Evolutionary conservation across 2,113 vertebrate species (phyloP).

Genomic region (Hemiprocne comata): DNA sequence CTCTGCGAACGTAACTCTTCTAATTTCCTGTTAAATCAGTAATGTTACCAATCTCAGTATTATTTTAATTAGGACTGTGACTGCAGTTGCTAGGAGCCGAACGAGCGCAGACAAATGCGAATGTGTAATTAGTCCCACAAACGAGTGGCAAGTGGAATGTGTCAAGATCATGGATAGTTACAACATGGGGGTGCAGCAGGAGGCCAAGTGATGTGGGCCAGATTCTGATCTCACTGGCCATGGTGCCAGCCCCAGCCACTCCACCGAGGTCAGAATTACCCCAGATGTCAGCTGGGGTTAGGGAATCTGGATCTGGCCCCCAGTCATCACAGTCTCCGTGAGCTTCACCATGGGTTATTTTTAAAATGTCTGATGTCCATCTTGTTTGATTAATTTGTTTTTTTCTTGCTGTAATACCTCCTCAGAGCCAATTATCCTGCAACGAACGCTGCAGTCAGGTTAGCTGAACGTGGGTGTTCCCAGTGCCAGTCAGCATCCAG

Average conservation of each 20-base stretch:
- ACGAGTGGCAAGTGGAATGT: constrained; percentile 67
- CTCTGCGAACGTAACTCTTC: constrained; percentile 72
- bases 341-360: constrained; percentile 34
- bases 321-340: background rate
- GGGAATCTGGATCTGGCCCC: background rate
- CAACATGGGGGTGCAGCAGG: constrained; percentile 15
- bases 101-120: constrained; percentile 69
- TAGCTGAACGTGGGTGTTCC: constrained; percentile 20
- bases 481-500: background rate
- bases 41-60: constrained; percentile 76
- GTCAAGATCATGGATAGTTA: constrained; percentile 55
- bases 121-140: constrained; percentile 72
- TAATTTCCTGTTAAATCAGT: constrained; percentile 81
- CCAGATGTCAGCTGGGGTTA: background rate
- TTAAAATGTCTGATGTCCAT: constrained; percentile 12
- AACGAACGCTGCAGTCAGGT: constrained; percentile 1
- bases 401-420: background rate
- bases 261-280: background rate
- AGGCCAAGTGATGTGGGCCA: constrained; percentile 27
- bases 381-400: background rate
- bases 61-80: constrained; percentile 78
- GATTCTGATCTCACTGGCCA: constrained; percentile 21
- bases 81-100: constrained; percentile 73
- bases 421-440: background rate
- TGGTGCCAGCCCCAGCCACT: background rate